phyloP scores from a whole-genome alignment of 2,888 invertebrate species.

The Drosophila nr. perissopoda region DNA sequence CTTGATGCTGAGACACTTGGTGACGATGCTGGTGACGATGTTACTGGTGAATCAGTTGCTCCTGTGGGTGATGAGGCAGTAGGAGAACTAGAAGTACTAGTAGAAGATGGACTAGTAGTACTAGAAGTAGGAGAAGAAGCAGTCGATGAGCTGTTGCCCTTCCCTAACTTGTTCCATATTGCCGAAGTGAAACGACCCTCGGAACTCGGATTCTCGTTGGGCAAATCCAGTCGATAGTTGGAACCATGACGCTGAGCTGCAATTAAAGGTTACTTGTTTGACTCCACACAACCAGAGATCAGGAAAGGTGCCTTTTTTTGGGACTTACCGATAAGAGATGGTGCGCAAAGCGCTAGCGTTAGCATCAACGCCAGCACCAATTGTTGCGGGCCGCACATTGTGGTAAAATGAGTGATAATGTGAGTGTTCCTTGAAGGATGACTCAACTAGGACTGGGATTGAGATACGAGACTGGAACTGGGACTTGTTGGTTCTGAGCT shows the following conservation, averaged over 20 bases:
- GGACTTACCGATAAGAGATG: slow-evolving; percentile 55
- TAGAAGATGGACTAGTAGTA: too few relatives aligned
- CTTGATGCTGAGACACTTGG: slow-evolving; percentile 7
- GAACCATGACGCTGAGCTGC: slow-evolving; percentile 31
- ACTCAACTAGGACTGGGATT: slow-evolving; percentile 7
- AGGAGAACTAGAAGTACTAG: too few relatives aligned
- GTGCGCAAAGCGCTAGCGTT: slow-evolving; percentile 65
- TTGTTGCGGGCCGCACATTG: slow-evolving; percentile 56
- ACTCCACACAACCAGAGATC: not conserved
- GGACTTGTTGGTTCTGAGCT: slow-evolving; percentile 67
- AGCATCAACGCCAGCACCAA: slow-evolving; percentile 54
- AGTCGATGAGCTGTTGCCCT: slow-evolving; percentile 1
- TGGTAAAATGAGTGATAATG: slow-evolving; percentile 2
- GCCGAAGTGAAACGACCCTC: slow-evolving; percentile 66
- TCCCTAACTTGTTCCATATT: slow-evolving; percentile 64
- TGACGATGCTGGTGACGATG: not conserved
- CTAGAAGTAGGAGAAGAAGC: rapidly evolving
- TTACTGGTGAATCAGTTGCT: too few relatives aligned
- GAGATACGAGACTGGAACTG: slow-evolving; percentile 2
- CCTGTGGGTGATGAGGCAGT: too few relatives aligned
- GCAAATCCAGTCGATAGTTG: slow-evolving; percentile 46
- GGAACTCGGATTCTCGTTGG: slow-evolving; percentile 42
- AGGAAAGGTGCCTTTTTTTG: not conserved
- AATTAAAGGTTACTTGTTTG: not conserved
- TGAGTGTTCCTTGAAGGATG: slow-evolving; percentile 28